phyloP scores from a whole-genome alignment of 35 echinoderm and acorn worm species.

The Apostichopus californicus region DNA sequence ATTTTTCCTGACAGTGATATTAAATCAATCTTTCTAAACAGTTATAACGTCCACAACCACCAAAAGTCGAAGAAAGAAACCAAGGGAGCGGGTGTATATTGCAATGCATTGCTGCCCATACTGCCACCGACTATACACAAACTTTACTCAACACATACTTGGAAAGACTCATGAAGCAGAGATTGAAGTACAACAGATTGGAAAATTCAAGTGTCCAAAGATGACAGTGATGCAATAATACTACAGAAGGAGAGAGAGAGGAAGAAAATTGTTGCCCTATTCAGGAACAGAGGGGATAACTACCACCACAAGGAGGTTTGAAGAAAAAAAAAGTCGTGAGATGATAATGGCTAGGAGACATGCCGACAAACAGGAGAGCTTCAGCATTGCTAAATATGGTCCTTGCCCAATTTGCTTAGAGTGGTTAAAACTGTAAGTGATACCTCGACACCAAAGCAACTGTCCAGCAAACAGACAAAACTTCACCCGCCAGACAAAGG shows the following conservation, averaged over 20 bases:
- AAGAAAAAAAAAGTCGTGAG: constrained; percentile 36
- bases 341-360: constrained; percentile 35
- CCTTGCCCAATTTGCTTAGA: constrained; percentile 56
- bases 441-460: constrained; percentile 30
- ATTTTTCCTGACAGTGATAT: background rate
- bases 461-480: background rate
- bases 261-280: constrained; percentile 33
- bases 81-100: constrained; percentile 28
- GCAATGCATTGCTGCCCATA: constrained; percentile 33
- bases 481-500: background rate
- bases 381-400: constrained; percentile 17
- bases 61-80: constrained; percentile 15
- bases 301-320: constrained; percentile 44
- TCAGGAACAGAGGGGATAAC: constrained; percentile 63
- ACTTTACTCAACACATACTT: constrained; percentile 60
- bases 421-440: constrained; percentile 28
- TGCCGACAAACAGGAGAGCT: background rate
- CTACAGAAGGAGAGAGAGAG: constrained; percentile 34
- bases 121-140: constrained; percentile 36
- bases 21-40: background rate
- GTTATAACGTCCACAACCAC: background rate
- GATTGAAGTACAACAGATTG: constrained; percentile 51
- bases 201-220: background rate
- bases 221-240: background rate
- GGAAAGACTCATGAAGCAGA: constrained; percentile 42